Conservation (phyloP, 2,888 invertebrate genomes). For the Tinea pellionella region DNA sequence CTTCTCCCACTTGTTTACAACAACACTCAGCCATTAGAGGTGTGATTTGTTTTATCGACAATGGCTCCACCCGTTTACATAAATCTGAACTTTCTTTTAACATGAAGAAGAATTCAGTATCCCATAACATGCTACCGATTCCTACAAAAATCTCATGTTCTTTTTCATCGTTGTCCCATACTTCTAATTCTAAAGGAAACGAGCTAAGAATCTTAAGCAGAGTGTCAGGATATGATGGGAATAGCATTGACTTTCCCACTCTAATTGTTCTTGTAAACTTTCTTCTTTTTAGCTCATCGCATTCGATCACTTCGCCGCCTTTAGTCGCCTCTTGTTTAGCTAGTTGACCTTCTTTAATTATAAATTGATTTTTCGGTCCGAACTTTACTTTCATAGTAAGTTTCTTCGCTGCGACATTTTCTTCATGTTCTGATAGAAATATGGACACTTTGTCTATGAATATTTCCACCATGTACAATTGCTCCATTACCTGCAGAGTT, state of each 20-base stretch:
- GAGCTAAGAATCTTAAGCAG: conserved; percentile 49
- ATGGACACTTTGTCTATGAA: conserved; percentile 63
- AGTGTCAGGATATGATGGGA: conserved; percentile 56
- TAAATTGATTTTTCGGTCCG: conserved; percentile 57
- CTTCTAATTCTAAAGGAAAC: conserved; percentile 60
- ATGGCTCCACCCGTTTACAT: conserved; percentile 36
- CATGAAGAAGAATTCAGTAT: conserved; percentile 56
- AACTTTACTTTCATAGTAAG: conserved; percentile 58
- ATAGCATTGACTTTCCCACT: conserved; percentile 67
- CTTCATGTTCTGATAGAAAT: conserved; percentile 35
- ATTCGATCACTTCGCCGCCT: conserved; percentile 39
- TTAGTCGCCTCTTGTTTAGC: conserved; percentile 31
- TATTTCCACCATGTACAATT: conserved; percentile 69
- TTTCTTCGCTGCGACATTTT: conserved; percentile 40
- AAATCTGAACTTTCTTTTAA: conserved; percentile 44
- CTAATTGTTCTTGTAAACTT: conserved; percentile 49
- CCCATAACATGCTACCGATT: conserved; percentile 52
- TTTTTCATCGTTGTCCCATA: conserved; percentile 54
- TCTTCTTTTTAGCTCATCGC: conserved; percentile 37
- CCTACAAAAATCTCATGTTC: conserved; percentile 54
- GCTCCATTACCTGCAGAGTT: conserved; percentile 65
- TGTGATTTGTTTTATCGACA: conserved; percentile 41
- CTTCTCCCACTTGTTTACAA: conserved; percentile 46
- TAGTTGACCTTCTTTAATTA: conserved; percentile 57
- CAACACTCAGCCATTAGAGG: conserved; percentile 41